These are phyloP conservation scores for Pipistrellus pygmaeus DNA, from an alignment of 2,797 vertebrate species.

Conservation along the genomic window DNA sequence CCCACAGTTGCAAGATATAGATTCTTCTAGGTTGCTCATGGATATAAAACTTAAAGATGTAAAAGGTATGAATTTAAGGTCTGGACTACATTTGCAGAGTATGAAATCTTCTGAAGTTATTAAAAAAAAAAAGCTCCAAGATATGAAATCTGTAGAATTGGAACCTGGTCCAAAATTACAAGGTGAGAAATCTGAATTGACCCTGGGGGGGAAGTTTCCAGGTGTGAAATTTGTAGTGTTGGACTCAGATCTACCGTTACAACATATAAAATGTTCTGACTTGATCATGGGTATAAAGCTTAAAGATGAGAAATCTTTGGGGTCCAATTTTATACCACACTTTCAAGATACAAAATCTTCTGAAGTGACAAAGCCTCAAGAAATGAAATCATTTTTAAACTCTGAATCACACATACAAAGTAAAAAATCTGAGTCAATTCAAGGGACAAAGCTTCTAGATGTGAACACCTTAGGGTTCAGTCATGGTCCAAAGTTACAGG, in stretches of 20 bases:
- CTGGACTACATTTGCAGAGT: neutral
- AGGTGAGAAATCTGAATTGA: slow-evolving; percentile 52
- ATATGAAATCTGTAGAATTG: slow-evolving; percentile 25
- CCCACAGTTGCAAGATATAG: slow-evolving; percentile 59
- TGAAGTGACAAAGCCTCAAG: slow-evolving; percentile 19
- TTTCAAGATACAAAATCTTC: slow-evolving; percentile 52
- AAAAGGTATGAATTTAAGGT: slow-evolving; percentile 36
- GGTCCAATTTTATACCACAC: neutral
- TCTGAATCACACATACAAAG: slow-evolving; percentile 48
- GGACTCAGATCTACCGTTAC: slow-evolving; percentile 16
- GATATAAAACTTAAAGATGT: slow-evolving; percentile 58
- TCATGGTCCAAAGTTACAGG: slow-evolving; percentile 1
- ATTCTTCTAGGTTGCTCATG: slow-evolving; percentile 50
- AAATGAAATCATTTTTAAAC: slow-evolving; percentile 28
- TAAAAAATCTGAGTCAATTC: slow-evolving; percentile 27
- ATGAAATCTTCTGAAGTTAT: slow-evolving; percentile 34
- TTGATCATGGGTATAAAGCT: slow-evolving; percentile 37
- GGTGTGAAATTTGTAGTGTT: slow-evolving; percentile 35
- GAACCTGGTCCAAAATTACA: slow-evolving; percentile 53
- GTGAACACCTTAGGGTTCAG: slow-evolving; percentile 28
- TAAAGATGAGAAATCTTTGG: slow-evolving; percentile 11
- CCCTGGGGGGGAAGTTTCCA: neutral
- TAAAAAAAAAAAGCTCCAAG: neutral
- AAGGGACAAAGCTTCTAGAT: slow-evolving; percentile 37
- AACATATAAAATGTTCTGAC: slow-evolving; percentile 51